Conservation (phyloP, 2,888 invertebrate species). For the Fragum whitleyi region DNA sequence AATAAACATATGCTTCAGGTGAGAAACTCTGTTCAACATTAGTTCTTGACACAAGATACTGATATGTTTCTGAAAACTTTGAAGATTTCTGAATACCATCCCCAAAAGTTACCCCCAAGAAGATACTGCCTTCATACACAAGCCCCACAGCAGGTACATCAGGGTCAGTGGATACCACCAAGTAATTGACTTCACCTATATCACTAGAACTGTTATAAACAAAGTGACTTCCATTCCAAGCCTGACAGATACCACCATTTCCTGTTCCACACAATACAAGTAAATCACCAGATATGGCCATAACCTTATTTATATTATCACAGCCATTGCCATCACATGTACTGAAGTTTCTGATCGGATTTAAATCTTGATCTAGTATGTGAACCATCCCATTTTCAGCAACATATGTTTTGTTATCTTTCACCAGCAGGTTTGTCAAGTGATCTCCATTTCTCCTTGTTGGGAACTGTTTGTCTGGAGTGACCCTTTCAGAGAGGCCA, state of each 20-base stretch:
- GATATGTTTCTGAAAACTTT: neutral
- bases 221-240: neutral
- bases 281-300: neutral
- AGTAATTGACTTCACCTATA: neutral
- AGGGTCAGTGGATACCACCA: slow-evolving; percentile 13
- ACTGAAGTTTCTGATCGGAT: neutral
- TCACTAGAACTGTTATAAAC: neutral
- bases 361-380: neutral
- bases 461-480: neutral
- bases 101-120: slow-evolving; percentile 34
- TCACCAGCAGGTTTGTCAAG: slow-evolving; percentile 1
- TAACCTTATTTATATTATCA: slow-evolving; percentile 32
- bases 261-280: slow-evolving; percentile 38
- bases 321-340: slow-evolving; percentile 19
- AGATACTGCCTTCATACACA: slow-evolving; percentile 6
- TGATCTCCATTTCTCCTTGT: slow-evolving; percentile 15
- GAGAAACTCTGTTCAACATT: neutral
- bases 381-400: slow-evolving; percentile 18
- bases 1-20: neutral
- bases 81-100: neutral
- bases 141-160: slow-evolving; percentile 14
- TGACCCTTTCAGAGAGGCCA: neutral
- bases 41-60: neutral
- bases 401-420: neutral
- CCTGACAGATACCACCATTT: slow-evolving; percentile 27